A percentile compares a stretch with the other conserved stretches of the same genome.
Evolutionary conservation across 2,797 vertebrate genomes (phyloP).

Genomic region (Xenopus petersii): DNA sequence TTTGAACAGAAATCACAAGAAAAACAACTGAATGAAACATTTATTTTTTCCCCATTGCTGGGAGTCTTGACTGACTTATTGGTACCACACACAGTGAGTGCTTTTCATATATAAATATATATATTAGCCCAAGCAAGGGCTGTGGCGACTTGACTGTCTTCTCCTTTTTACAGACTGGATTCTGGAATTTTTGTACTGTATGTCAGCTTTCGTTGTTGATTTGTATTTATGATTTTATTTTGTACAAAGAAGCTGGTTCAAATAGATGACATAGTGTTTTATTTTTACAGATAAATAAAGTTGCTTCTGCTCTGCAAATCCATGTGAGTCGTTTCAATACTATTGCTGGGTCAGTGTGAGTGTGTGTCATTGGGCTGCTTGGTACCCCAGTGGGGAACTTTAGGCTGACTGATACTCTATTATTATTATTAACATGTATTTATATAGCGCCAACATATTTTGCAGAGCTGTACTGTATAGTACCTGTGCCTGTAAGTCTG

Average conservation of each 20-base stretch:
- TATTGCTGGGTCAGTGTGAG: no score
- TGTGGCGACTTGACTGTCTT: slow-evolving; percentile 2
- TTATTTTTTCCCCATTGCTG: slow-evolving; percentile 9
- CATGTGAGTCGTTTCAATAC: not conserved
- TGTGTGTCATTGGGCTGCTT: no score
- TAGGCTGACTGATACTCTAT: no score
- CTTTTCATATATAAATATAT: not conserved
- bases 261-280: slow-evolving; percentile 28
- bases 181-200: not conserved
- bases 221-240: slow-evolving; percentile 35
- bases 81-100: slow-evolving; percentile 1
- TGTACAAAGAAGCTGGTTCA: slow-evolving; percentile 15
- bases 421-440: no score
- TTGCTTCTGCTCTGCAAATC: slow-evolving; percentile 16
- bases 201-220: slow-evolving; percentile 14
- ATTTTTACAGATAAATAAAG: slow-evolving; percentile 47
- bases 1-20: slow-evolving; percentile 6
- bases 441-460: no score
- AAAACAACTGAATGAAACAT: not conserved
- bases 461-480: no score
- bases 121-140: slow-evolving; percentile 10
- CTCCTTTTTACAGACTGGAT: slow-evolving; percentile 11
- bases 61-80: not conserved
- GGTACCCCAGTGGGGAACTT: no score
- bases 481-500: no score